A percentile compares a stretch with the other conserved stretches of the same genome.
Evolutionary conservation across 2,113 vertebrate species (phyloP).

Genomic region (Ictalurus punctatus): DNA sequence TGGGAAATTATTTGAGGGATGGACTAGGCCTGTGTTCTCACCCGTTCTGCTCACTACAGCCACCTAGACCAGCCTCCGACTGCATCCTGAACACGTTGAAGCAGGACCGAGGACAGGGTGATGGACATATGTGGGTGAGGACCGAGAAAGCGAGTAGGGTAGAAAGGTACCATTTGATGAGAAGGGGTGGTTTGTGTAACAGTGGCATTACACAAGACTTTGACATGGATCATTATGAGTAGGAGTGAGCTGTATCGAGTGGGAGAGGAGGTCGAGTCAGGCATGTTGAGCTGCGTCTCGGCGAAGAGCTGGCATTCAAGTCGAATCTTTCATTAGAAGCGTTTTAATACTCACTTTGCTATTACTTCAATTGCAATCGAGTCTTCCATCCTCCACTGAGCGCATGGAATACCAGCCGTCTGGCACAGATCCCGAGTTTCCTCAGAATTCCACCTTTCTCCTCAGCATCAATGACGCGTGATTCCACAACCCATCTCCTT

Average conservation of each 20-base stretch:
- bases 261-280: slow-evolving; percentile 21
- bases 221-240: slow-evolving; percentile 10
- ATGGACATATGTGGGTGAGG: slow-evolving; percentile 10
- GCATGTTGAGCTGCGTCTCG: slow-evolving; percentile 7
- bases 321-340: background rate
- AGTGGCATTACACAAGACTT: slow-evolving; percentile 29
- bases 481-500: background rate
- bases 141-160: slow-evolving; percentile 12
- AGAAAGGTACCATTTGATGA: slow-evolving; percentile 18
- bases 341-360: background rate
- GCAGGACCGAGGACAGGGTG: slow-evolving; percentile 5
- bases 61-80: background rate
- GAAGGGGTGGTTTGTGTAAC: slow-evolving; percentile 29
- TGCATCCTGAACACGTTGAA: background rate
- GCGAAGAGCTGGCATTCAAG: background rate
- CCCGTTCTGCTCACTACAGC: background rate
- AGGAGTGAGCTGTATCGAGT: slow-evolving; percentile 26
- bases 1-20: background rate
- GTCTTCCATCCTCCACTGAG: background rate
- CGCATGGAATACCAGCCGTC: background rate
- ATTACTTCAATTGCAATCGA: background rate
- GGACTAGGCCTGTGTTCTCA: background rate
- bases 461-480: background rate
- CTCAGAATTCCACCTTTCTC: background rate
- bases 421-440: background rate